Percentiles rank a stretch among this genome's conserved stretches.
These are phyloP conservation scores for Melanotaenia duboulayi DNA, from an alignment of 2,113 vertebrate species.

Conservation along the genomic window DNA sequence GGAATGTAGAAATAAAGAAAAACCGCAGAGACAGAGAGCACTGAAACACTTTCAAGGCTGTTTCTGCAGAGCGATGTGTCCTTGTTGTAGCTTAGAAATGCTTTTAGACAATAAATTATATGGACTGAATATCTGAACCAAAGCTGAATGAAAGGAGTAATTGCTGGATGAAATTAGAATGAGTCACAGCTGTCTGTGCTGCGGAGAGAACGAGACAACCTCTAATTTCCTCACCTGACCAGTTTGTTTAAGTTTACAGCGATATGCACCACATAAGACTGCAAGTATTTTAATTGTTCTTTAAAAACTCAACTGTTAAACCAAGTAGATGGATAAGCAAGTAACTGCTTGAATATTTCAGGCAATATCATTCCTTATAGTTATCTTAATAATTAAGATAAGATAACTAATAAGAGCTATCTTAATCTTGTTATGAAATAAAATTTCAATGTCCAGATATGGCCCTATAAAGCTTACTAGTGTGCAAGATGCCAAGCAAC, in stretches of 20 bases:
- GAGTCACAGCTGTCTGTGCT: conserved; percentile 29
- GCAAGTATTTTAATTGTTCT: background rate
- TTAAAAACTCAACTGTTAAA: background rate
- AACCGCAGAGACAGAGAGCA: background rate
- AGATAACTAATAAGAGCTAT: too few relatives aligned
- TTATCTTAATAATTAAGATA: too few relatives aligned
- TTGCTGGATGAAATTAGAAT: conserved; percentile 29
- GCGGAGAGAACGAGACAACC: conserved; percentile 25
- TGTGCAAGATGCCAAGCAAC: too few relatives aligned
- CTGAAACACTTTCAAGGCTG: conserved; percentile 49
- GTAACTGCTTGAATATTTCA: background rate
- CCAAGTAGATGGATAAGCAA: background rate
- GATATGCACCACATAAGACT: background rate
- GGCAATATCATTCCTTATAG: too few relatives aligned
- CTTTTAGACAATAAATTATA: conserved; percentile 59
- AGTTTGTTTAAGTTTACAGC: conserved; percentile 20
- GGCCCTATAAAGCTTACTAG: too few relatives aligned
- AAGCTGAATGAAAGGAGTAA: conserved; percentile 37
- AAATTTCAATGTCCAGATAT: too few relatives aligned
- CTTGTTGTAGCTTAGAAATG: conserved; percentile 53
- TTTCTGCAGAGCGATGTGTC: conserved; percentile 39
- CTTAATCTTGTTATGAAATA: too few relatives aligned
- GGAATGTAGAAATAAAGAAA: conserved; percentile 10
- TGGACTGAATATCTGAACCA: conserved; percentile 46
- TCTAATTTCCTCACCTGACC: conserved; percentile 30